Conservation (phyloP, 2,113 vertebrate species). For the Corythoichthys haematopterus region DNA sequence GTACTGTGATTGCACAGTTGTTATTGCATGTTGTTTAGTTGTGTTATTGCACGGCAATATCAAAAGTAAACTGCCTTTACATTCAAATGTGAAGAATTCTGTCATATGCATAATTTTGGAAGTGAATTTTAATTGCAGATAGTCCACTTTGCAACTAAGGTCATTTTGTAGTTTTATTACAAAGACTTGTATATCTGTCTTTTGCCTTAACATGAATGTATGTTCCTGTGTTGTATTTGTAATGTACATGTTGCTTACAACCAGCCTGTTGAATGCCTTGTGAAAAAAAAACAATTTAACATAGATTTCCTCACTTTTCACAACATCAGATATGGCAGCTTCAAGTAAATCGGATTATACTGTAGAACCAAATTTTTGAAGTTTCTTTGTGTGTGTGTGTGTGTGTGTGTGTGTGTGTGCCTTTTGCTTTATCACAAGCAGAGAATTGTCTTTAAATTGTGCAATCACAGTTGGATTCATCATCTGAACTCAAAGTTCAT, state of each 20-base stretch:
- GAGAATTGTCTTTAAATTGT: too few species aligned
- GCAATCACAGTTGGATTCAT: too few species aligned
- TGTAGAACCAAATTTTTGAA: background rate
- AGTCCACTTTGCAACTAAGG: background rate
- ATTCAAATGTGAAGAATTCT: background rate
- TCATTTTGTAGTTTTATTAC: background rate
- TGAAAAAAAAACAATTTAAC: background rate
- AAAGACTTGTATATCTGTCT: background rate
- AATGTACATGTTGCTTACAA: slow-evolving; percentile 1
- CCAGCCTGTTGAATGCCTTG: slow-evolving; percentile 22
- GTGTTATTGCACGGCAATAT: background rate
- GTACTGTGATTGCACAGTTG: background rate
- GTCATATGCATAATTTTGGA: background rate
- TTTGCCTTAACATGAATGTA: slow-evolving; percentile 25
- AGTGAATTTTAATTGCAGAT: background rate
- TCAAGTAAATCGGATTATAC: slow-evolving; percentile 2
- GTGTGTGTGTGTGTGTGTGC: background rate
- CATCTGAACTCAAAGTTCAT: too few species aligned
- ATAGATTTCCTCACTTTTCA: slow-evolving; percentile 1
- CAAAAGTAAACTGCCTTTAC: background rate
- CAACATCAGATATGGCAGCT: slow-evolving; percentile 7
- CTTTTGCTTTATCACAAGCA: background rate
- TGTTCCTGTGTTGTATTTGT: slow-evolving; percentile 12
- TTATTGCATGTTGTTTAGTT: background rate
- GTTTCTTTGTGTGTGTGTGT: background rate